Percentiles rank a stretch among this genome's conserved stretches.
Conservation (phyloP, 2,888 invertebrate species). For the Eupelmus urozonus region DNA sequence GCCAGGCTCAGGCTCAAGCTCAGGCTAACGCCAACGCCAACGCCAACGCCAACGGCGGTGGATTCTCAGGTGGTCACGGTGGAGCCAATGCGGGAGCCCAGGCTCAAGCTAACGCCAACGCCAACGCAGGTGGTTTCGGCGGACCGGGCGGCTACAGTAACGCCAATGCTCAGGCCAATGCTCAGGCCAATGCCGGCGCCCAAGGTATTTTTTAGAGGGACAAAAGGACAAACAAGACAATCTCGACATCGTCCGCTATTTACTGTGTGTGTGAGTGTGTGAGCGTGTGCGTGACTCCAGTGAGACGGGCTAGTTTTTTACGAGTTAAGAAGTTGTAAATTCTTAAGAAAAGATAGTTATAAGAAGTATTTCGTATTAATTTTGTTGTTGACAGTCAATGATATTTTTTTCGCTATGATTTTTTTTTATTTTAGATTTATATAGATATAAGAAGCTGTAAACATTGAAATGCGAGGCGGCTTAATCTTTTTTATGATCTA, state of each 20-base stretch:
- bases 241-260: neutral
- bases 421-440: no score
- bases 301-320: neutral
- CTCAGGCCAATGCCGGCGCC: neutral
- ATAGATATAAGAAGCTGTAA: no score
- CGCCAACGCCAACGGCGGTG: conserved; percentile 57
- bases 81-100: conserved; percentile 31
- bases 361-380: no score
- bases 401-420: no score
- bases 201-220: conserved; percentile 29
- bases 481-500: no score
- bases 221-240: conserved; percentile 3
- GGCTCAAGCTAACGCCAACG: conserved; percentile 60
- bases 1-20: conserved; percentile 16
- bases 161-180: neutral
- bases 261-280: conserved; percentile 18
- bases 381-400: no score
- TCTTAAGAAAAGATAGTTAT: no score
- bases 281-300: neutral
- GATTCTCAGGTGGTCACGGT: conserved; percentile 14
- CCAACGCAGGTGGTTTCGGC: conserved; percentile 52
- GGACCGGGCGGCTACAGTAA: neutral
- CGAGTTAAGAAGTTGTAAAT: conserved; percentile 23
- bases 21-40: conserved; percentile 61
- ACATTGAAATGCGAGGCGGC: no score